Base-by-base conservation (phyloP, 2,113 vertebrate species). In the Heloderma charlesbogerti region DNA sequence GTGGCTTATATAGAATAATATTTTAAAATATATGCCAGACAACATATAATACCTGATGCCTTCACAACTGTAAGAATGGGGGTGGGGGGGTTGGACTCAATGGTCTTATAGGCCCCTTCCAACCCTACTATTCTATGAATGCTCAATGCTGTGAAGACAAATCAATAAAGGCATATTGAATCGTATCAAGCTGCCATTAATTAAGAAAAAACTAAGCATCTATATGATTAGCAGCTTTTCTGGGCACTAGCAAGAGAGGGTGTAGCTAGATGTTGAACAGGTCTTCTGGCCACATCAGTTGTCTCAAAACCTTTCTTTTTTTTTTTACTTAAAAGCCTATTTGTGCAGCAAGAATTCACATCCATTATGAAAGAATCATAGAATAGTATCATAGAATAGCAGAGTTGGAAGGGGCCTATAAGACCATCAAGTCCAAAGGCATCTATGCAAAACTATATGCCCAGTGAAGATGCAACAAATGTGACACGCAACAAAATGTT, bases 121-220 rank as follows among this genome's bases (percentile, higher is more conserved):
- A n/a, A n/a, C n/a, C n/a, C n/a, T n/a, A n/a, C n/a, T n/a, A n/a
- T n/a, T n/a, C n/a, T n/a, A n/a, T n/a, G n/a, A 66, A 9, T 74
- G 34, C 0, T 67, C 3, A 45, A 6, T 0, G 1, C 57, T 51
- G 9, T 45, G 78, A 45, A 16, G 1, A 29, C 10, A 84, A 88
- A 90, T 8, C 77, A 89, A 5, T 0, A 37, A 88, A 6, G 4
- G 1, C 45, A 60, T 48, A 90, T 93, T 87, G 87, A 89, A 79
- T 43, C 4, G 87, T 0, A 54, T 22, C 77, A 87, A 12, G 43
- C 37, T 29, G 37, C 22, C 74, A 88, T 3, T 1, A 34, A 94
- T 72, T 51, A 88, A 89, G 78, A n/a, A 40, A 90, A 84, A n/a
- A 1, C 3, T 9, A 10, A 37, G 51, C 1, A 0, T 31, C 40